These are phyloP conservation scores for Tachuris rubrigastra DNA, from an alignment of 2,113 vertebrate genomes.

Conservation along the genomic window DNA sequence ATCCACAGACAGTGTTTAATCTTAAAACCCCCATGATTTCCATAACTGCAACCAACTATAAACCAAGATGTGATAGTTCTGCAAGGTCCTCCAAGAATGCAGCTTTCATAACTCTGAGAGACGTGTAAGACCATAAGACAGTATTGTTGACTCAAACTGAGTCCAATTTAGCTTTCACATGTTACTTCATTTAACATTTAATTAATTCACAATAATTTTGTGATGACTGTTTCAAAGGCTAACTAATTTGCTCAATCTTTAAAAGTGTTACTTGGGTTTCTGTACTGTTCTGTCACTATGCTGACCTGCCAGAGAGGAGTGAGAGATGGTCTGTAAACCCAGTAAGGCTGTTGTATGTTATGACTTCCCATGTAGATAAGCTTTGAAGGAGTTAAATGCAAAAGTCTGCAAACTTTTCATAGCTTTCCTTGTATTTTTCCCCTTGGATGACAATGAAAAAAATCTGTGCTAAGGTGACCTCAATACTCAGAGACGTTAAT, in stretches of 20 bases:
- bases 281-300: neutral
- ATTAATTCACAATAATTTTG: conserved; percentile 1
- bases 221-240: conserved; percentile 2
- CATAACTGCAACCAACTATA: neutral
- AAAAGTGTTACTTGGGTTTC: neutral
- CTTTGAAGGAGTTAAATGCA: neutral
- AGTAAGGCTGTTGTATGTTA: neutral
- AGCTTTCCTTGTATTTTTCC: neutral
- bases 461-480: neutral
- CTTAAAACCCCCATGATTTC: neutral
- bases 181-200: neutral
- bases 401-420: neutral
- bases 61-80: neutral
- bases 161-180: neutral
- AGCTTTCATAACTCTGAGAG: neutral
- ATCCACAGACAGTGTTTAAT: neutral
- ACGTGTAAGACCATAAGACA: neutral
- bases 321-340: neutral
- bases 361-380: neutral
- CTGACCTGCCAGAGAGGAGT: neutral
- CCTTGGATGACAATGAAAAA: neutral
- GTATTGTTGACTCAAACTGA: conserved; percentile 4
- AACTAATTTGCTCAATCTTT: neutral
- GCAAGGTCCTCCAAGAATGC: neutral
- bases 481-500: neutral